Evolutionary conservation across 2,113 vertebrate species (phyloP).

Genomic region (Planiliza haematocheilus): DNA sequence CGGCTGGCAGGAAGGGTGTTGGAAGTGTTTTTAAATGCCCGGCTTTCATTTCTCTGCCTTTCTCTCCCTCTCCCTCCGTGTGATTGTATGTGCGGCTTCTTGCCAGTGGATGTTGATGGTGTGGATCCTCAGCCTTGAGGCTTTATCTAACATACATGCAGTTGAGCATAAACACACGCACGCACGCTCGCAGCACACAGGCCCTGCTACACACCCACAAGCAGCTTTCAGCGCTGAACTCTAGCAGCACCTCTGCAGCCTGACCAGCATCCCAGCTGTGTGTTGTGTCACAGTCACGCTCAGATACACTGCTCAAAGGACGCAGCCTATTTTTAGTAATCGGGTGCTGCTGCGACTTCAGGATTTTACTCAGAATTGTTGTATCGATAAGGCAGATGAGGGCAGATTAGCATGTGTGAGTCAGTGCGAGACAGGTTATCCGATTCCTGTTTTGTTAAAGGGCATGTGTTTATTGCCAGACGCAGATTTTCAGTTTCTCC

Average conservation of each 20-base stretch:
- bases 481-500: slow-evolving; percentile 49
- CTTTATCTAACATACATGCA: slow-evolving; percentile 69
- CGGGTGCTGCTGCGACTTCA: slow-evolving; percentile 34
- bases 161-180: slow-evolving; percentile 43
- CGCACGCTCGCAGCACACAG: slow-evolving; percentile 16
- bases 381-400: slow-evolving; percentile 48
- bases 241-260: slow-evolving; percentile 62
- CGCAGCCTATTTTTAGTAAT: slow-evolving; percentile 43
- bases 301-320: slow-evolving; percentile 48
- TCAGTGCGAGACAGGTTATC: slow-evolving; percentile 36
- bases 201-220: slow-evolving; percentile 36
- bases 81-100: slow-evolving; percentile 67
- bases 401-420: slow-evolving; percentile 34
- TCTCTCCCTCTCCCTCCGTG: slow-evolving; percentile 32
- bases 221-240: slow-evolving; percentile 56
- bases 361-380: slow-evolving; percentile 36
- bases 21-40: slow-evolving; percentile 63
- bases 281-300: slow-evolving; percentile 56
- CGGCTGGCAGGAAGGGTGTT: slow-evolving; percentile 56
- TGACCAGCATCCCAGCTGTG: slow-evolving; percentile 66
- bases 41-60: slow-evolving; percentile 41
- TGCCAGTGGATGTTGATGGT: slow-evolving; percentile 72
- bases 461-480: slow-evolving; percentile 39
- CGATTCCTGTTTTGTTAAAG: slow-evolving; percentile 49
- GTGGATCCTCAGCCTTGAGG: slow-evolving; percentile 71